phyloP scores from a whole-genome alignment of 2,888 invertebrate species.

The Oconnorella tubifera region DNA sequence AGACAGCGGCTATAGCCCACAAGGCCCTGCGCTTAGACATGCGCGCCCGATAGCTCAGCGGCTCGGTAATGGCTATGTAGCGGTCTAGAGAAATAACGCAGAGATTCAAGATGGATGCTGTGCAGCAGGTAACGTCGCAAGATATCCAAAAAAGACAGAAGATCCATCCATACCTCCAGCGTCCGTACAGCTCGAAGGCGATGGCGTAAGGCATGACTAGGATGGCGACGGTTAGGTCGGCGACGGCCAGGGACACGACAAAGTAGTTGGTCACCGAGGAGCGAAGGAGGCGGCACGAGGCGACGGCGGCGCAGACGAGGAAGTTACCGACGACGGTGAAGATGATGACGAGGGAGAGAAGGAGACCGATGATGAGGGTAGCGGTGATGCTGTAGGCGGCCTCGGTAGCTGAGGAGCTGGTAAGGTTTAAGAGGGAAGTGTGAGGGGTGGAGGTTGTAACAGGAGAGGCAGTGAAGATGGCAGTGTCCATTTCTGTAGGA shows the following conservation, averaged over 20 bases:
- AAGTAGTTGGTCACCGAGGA: slow-evolving; percentile 47
- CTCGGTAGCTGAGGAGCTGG: no score
- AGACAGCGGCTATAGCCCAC: slow-evolving; percentile 41
- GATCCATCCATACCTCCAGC: slow-evolving; percentile 48
- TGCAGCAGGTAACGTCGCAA: slow-evolving; percentile 53
- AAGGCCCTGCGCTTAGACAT: slow-evolving; percentile 41
- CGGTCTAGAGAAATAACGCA: slow-evolving; percentile 48
- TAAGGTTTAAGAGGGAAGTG: no score
- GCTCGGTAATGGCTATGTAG: slow-evolving; percentile 49
- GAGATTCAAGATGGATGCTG: slow-evolving; percentile 50
- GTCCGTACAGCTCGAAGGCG: no score
- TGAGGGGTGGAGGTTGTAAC: no score
- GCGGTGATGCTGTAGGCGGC: no score
- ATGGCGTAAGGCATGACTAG: slow-evolving; percentile 50
- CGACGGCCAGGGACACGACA: slow-evolving; percentile 46
- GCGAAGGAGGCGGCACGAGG: slow-evolving; percentile 43
- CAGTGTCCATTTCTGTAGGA: no score
- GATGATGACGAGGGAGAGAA: slow-evolving; percentile 32
- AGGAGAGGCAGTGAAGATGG: no score
- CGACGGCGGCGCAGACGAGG: slow-evolving; percentile 47
- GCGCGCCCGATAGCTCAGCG: slow-evolving; percentile 42
- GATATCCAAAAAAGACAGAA: slow-evolving; percentile 52
- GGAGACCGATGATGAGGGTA: slow-evolving; percentile 17
- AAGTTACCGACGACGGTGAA: slow-evolving; percentile 44
- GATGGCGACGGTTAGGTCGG: slow-evolving; percentile 50